These are phyloP conservation scores for Callosobruchus maculatus DNA, from an alignment of 2,888 invertebrate species.

Conservation along the genomic window DNA sequence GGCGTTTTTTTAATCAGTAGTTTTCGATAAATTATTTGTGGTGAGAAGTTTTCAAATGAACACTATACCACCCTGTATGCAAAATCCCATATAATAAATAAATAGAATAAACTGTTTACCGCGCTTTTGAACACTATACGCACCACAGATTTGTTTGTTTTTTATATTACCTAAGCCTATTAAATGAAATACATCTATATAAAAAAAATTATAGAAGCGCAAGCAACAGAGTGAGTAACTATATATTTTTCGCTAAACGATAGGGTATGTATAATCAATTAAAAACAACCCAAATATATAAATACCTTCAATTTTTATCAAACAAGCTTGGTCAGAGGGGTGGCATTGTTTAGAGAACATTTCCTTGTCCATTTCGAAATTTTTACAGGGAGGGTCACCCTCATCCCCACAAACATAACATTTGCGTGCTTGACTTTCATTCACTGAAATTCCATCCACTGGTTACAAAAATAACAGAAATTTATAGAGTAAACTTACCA, in stretches of 20 bases:
- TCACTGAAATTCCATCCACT: neutral
- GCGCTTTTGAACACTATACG: too few species aligned
- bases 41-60: too few species aligned
- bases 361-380: slow-evolving; percentile 16
- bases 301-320: slow-evolving; percentile 6
- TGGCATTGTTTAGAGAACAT: slow-evolving; percentile 15
- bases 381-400: slow-evolving; percentile 9
- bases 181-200: too few species aligned
- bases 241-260: neutral
- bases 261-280: neutral
- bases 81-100: too few species aligned
- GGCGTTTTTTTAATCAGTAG: too few species aligned
- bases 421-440: neutral
- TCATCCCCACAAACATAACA: slow-evolving; percentile 19
- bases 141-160: too few species aligned
- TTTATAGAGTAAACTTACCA: neutral
- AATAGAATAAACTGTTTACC: too few species aligned
- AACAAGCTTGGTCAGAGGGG: slow-evolving; percentile 12
- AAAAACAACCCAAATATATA: neutral
- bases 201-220: too few species aligned
- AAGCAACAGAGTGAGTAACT: too few species aligned
- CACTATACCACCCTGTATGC: too few species aligned
- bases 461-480: neutral
- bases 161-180: too few species aligned
- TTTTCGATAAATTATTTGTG: too few species aligned